Evolutionary conservation across 2,888 invertebrate species (phyloP), one percentile per base, ranked within the genome.

Genomic region (Anthrax anthrax): DNA sequence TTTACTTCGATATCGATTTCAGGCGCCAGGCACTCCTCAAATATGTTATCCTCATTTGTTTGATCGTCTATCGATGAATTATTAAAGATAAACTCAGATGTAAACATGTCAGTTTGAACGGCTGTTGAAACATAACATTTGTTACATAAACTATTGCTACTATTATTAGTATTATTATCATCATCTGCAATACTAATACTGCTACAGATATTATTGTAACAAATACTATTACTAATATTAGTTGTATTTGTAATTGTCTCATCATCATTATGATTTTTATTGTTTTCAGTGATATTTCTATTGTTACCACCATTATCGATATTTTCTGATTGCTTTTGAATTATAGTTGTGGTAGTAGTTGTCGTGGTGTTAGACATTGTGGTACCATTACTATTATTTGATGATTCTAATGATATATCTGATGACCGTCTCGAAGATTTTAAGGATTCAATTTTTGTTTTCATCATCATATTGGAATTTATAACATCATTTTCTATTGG

Each of bases 61-160:
- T 59, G 67, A 47, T 38, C 59, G 55, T 47, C 63, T 60, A 51
- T 62, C 57, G 52, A 56, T 51, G 54, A 50, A 8, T 51, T 54
- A 34, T 46, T 64, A 62, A 54, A 66, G 60, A 54, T 53, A 50
- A 43, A 66, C 51, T 63, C 67, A 60, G 49, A 61, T 56, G 50
- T 70, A 60, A 43, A 71, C 62, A 51, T 66, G 43, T 73, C 73
- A 12, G 76, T 76, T 60, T 76, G 76, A 39, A 75, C 72, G 38
- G 69, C 71, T 43, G 57, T 60, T 18, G 18, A 17, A 9, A 17
- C 18, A 18, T 37, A 17, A 10, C 37, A 37, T 17, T 37, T 17
- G 9, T 17, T 9, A 16, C 13, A 37, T 4, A 2, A 14, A 37
- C 14, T 37, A 37, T 14, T 37, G 9, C 9, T 37, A 2, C 8